Conservation (phyloP, 2,113 vertebrate species). For the Neodon shergylaensis region DNA sequence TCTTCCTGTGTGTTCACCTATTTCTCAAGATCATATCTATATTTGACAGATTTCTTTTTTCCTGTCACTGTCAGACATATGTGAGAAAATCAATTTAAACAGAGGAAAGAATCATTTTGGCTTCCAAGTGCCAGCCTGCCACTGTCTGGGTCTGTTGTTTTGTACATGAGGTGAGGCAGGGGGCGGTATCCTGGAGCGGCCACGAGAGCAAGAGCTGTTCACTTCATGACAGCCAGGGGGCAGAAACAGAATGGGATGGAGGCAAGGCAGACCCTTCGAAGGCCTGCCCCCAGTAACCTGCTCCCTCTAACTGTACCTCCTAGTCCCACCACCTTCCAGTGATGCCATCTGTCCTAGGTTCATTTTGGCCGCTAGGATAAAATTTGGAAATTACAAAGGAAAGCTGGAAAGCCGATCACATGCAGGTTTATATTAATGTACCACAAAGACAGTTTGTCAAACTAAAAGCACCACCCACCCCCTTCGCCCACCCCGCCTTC, state of each 20-base stretch:
- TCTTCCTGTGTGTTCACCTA: not conserved
- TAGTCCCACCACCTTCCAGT: not conserved
- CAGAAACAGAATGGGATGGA: not conserved
- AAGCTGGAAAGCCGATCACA: not conserved
- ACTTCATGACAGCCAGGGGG: not conserved
- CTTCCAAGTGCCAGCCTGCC: not conserved
- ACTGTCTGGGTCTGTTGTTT: not conserved
- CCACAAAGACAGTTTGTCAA: not conserved
- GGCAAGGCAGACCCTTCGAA: not conserved
- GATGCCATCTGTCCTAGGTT: not conserved
- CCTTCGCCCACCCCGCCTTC: accelerated
- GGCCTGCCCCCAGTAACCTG: not conserved
- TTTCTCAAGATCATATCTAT: not conserved
- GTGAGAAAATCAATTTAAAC: not conserved
- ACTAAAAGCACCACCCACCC: not conserved
- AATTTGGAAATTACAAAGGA: not conserved
- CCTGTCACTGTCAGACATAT: not conserved
- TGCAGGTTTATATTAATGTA: not conserved
- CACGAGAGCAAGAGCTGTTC: not conserved
- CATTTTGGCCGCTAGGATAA: not conserved
- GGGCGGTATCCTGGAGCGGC: not conserved
- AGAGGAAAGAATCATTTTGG: not conserved
- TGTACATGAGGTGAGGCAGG: not conserved
- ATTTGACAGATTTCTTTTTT: not conserved
- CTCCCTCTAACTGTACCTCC: not conserved